Percentiles rank a stretch among this genome's conserved stretches.
phyloP scores from a whole-genome alignment of 1,140 invertebrate species.

The Drosophila serrata region DNA sequence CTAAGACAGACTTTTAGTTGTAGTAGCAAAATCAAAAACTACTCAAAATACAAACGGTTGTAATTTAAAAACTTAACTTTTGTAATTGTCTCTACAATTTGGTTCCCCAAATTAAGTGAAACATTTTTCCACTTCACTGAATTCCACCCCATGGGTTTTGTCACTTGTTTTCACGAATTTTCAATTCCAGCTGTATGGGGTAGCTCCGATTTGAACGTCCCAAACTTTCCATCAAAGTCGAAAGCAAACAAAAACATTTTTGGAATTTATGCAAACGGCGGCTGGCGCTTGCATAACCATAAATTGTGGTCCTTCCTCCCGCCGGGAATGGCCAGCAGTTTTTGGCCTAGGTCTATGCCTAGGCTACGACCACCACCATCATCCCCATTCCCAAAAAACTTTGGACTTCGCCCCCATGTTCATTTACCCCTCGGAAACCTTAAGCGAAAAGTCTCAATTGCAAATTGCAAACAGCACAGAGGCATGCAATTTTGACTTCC shows the following conservation, averaged over 20 bases:
- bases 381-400: background rate
- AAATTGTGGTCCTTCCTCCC: slow-evolving; percentile 54
- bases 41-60: slow-evolving; percentile 18
- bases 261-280: slow-evolving; percentile 79
- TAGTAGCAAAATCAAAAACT: background rate
- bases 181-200: slow-evolving; percentile 5
- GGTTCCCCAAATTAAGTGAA: slow-evolving; percentile 11
- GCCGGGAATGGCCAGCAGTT: slow-evolving; percentile 34
- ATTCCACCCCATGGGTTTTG: slow-evolving; percentile 20
- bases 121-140: slow-evolving; percentile 44
- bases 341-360: slow-evolving; percentile 31
- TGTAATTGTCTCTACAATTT: slow-evolving; percentile 17
- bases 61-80: slow-evolving; percentile 29
- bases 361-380: slow-evolving; percentile 12
- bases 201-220: slow-evolving; percentile 5
- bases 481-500: slow-evolving; percentile 72
- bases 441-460: slow-evolving; percentile 77
- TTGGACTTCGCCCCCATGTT: background rate
- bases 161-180: background rate
- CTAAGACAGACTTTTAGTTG: background rate
- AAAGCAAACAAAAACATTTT: slow-evolving; percentile 74
- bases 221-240: slow-evolving; percentile 67
- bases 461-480: slow-evolving; percentile 79
- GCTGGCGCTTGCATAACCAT: slow-evolving; percentile 60
- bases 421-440: slow-evolving; percentile 12